These are phyloP conservation scores for Cavia aperea DNA, from an alignment of 2,113 vertebrate genomes.

Conservation along the genomic window DNA sequence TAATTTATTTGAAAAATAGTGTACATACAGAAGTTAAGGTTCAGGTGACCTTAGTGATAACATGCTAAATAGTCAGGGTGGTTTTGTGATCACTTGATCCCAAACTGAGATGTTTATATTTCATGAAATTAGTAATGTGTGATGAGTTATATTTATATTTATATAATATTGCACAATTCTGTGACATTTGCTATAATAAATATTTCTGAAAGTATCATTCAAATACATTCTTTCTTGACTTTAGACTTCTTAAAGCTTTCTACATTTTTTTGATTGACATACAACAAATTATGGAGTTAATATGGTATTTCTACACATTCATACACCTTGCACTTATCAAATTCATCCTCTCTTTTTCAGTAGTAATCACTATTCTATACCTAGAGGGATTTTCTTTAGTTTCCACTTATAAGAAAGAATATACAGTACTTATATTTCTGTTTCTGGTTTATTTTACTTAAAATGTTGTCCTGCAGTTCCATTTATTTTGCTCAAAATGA, in stretches of 20 bases:
- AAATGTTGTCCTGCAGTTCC: not conserved
- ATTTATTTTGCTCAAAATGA: not conserved
- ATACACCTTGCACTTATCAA: not conserved
- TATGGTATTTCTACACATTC: not conserved
- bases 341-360: not conserved
- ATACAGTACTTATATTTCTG: not conserved
- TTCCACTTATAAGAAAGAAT: not conserved
- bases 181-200: not conserved
- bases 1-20: not conserved
- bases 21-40: not conserved
- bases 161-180: slow-evolving; percentile 7
- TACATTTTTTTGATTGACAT: not conserved
- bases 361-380: not conserved
- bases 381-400: not conserved
- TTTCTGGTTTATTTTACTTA: not conserved
- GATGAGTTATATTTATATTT: not conserved
- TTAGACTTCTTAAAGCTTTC: not conserved
- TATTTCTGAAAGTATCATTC: not conserved
- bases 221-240: not conserved
- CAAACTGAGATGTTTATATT: not conserved
- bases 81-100: not conserved
- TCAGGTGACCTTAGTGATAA: not conserved
- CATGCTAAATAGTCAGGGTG: not conserved
- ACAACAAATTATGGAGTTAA: not conserved
- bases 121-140: not conserved